Base-by-base conservation (phyloP, 2,888 invertebrate genomes). In the Agriopis aurantiaria region DNA sequence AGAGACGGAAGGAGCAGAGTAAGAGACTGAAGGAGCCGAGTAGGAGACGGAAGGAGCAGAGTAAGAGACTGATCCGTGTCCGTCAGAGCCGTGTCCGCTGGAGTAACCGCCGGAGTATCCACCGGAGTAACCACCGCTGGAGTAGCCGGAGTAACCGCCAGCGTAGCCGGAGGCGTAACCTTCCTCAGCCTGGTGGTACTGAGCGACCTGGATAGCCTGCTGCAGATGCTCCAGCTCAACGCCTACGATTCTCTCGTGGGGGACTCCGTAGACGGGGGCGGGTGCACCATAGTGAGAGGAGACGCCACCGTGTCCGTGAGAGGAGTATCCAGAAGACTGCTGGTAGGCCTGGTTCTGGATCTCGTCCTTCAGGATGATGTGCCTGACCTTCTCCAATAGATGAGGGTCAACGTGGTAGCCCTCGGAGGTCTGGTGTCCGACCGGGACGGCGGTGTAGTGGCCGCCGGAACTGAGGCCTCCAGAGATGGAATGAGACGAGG, bases 191-290 rank as follows among this genome's bases (percentile, higher is more conserved):
- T 97, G 97, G 85, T 97, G 96, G 95, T 97, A 97, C 86, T 98
- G 97, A 43, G 98, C 98, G 48, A 98, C 97, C 88, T 98, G 97
- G 89, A 98, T 96, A 75, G 97, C 97, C 84, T 97, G 97, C 85
- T 97, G 97, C 82, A 97, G 96, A 74, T 97, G 97, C 84, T 97
- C 98, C 71, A 98, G 95, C 89, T 97, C 97, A 82, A 98, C 96
- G 71, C 97, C 98, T 70, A 97, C 97, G 73, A 98, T 96, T 76
- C 96, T 95, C 60, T 95, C 94, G 0, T 91, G 76, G 65, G 97
- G 97, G 0, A 95, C 96, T 73, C 97, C 97, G 88, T 97, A 97
- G 55, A 95, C 95, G 7, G 96, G 95, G 48, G 96, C 96, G 56
- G 97, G 97, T 60, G 95, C 94, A 33, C 97, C 97, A 88, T 97